These are phyloP conservation scores for Orthosia gracilis DNA, from an alignment of 2,888 invertebrate genomes.

Conservation along the genomic window DNA sequence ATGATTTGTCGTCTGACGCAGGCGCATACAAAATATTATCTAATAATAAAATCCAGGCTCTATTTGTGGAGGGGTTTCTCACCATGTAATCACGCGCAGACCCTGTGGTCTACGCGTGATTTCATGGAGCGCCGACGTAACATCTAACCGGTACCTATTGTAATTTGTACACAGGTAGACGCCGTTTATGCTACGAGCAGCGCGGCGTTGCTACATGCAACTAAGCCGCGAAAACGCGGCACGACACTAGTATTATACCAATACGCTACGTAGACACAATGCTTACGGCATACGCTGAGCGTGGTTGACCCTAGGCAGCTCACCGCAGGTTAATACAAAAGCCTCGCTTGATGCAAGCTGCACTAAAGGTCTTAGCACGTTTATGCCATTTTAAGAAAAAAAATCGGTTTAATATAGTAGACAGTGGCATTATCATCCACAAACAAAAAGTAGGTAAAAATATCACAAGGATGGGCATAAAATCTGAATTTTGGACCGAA, in stretches of 20 bases:
- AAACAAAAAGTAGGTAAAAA: conserved; percentile 1
- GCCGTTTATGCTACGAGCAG: neutral
- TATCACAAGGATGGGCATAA: neutral
- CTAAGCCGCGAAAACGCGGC: neutral
- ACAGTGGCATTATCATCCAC: neutral
- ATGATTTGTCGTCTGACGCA: conserved; percentile 60
- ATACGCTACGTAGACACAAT: neutral
- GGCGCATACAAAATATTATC: conserved; percentile 57
- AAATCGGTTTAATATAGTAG: neutral
- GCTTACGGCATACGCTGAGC: neutral
- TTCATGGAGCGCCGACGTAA: too few species aligned
- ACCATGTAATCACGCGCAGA: neutral
- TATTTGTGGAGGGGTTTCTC: conserved; percentile 19
- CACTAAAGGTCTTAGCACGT: neutral
- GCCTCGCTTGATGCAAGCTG: neutral
- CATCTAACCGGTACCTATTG: too few species aligned
- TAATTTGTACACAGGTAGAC: neutral
- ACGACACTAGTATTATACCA: too few species aligned
- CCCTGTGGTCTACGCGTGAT: neutral
- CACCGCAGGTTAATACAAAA: neutral
- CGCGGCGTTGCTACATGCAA: neutral
- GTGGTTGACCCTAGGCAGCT: too few species aligned
- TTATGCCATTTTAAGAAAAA: neutral
- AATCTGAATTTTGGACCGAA: too few species aligned
- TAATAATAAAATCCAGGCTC: conserved; percentile 55